Evolutionary conservation across 2,888 invertebrate genomes (phyloP).

Genomic region (Ecliptopera silaceata): DNA sequence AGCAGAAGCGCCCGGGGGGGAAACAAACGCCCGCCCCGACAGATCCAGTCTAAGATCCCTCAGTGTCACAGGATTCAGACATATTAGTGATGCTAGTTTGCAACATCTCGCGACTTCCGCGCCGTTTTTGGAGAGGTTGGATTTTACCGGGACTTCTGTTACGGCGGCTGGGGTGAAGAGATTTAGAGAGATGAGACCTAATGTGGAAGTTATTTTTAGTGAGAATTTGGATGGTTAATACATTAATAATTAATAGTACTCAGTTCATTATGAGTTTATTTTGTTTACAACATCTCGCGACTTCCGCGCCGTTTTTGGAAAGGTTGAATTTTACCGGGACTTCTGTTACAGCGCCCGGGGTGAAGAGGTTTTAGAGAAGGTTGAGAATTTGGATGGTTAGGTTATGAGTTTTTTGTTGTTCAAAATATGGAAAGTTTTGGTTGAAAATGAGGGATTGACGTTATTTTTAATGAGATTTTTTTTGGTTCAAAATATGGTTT

Average conservation of each 20-base stretch:
- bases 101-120: slow-evolving; percentile 84
- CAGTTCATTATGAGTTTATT: too few species aligned
- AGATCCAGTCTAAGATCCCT: slow-evolving; percentile 77
- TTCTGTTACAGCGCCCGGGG: slow-evolving; percentile 83
- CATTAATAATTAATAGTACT: too few species aligned
- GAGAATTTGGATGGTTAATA: neutral
- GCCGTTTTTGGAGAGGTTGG: slow-evolving; percentile 81
- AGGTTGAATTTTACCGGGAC: slow-evolving; percentile 87
- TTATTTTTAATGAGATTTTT: too few species aligned
- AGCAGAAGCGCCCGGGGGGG: too few species aligned
- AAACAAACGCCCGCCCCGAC: slow-evolving; percentile 49
- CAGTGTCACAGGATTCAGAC: slow-evolving; percentile 82
- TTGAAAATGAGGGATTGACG: too few species aligned
- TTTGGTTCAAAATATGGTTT: too few species aligned
- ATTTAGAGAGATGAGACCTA: slow-evolving; percentile 83
- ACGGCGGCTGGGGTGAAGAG: slow-evolving; percentile 83
- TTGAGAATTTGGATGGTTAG: neutral
- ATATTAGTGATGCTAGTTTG: slow-evolving; percentile 85
- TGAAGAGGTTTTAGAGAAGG: slow-evolving; percentile 82
- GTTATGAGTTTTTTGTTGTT: too few species aligned
- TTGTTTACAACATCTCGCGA: slow-evolving; percentile 83
- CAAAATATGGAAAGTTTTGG: too few species aligned
- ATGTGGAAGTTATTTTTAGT: slow-evolving; percentile 39
- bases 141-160: slow-evolving; percentile 87
- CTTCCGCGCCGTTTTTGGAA: slow-evolving; percentile 82